Percentiles rank a stretch among this genome's conserved stretches.
Evolutionary conservation across 2,888 invertebrate genomes (phyloP).

Genomic region (Mesorhabditis spiculigera): DNA sequence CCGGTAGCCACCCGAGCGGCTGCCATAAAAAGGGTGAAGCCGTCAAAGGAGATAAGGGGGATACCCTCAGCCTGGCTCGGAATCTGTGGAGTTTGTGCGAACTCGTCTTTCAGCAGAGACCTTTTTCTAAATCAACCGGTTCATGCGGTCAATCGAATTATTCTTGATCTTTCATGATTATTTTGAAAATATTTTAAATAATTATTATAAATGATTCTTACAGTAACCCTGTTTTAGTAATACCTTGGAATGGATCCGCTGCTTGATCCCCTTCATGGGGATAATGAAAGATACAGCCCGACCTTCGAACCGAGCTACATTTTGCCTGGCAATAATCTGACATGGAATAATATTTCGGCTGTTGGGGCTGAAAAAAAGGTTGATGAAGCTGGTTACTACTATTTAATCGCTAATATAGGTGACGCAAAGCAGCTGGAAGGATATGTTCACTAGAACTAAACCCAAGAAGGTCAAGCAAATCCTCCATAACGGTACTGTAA

Average conservation of each 20-base stretch:
- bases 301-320: background rate
- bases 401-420: slow-evolving; percentile 8
- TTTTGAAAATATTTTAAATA: too few relatives aligned
- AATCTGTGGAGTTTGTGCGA: too few relatives aligned
- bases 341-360: background rate
- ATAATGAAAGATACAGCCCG: background rate
- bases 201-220: too few relatives aligned
- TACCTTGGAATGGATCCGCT: background rate
- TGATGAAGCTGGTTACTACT: background rate
- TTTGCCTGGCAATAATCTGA: slow-evolving; percentile 1
- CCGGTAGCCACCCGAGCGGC: too few relatives aligned
- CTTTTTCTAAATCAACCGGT: too few relatives aligned
- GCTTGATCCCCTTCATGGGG: background rate
- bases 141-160: too few relatives aligned
- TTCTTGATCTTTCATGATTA: too few relatives aligned
- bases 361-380: background rate
- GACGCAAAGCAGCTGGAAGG: slow-evolving; percentile 16
- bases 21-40: too few relatives aligned
- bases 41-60: too few relatives aligned
- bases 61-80: too few relatives aligned
- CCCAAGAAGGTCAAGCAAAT: slow-evolving; percentile 29
- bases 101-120: too few relatives aligned
- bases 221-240: too few relatives aligned
- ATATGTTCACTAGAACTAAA: slow-evolving; percentile 10
- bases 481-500: slow-evolving; percentile 24